Evolutionary conservation across 2,113 vertebrate genomes (phyloP).

Genomic region (Platysteira castanea): DNA sequence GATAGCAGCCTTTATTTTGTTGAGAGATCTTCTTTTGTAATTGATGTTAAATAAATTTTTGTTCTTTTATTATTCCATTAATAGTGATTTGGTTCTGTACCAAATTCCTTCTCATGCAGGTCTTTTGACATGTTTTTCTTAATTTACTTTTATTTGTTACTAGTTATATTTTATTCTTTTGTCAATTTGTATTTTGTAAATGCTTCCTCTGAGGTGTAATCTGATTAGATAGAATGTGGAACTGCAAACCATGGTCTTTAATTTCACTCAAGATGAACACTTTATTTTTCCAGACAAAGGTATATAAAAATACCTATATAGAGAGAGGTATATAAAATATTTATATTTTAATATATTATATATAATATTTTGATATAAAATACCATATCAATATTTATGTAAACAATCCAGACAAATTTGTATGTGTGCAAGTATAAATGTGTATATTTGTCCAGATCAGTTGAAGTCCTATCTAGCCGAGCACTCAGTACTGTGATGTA

Average conservation of each 20-base stretch:
- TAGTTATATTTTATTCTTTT: neutral
- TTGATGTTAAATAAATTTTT: neutral
- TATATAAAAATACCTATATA: neutral
- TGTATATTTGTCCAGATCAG: neutral
- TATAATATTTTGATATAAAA: neutral
- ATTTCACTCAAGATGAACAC: neutral
- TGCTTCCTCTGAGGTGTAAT: neutral
- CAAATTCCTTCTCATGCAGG: neutral
- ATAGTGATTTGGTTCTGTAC: neutral
- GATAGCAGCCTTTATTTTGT: neutral
- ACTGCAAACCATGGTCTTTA: neutral
- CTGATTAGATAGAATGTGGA: neutral
- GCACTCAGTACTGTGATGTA: neutral
- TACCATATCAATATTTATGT: neutral
- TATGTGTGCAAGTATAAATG: neutral
- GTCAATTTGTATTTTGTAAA: neutral
- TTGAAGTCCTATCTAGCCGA: neutral
- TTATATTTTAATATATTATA: neutral
- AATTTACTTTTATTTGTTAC: neutral
- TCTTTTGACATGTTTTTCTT: neutral
- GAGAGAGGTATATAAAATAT: neutral
- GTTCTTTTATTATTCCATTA: neutral
- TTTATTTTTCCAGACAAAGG: neutral
- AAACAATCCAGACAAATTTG: neutral
- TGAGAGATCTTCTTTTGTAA: neutral